Evolutionary conservation across 2,888 invertebrate genomes (phyloP).

Genomic region (Meghimatium bilineatum): DNA sequence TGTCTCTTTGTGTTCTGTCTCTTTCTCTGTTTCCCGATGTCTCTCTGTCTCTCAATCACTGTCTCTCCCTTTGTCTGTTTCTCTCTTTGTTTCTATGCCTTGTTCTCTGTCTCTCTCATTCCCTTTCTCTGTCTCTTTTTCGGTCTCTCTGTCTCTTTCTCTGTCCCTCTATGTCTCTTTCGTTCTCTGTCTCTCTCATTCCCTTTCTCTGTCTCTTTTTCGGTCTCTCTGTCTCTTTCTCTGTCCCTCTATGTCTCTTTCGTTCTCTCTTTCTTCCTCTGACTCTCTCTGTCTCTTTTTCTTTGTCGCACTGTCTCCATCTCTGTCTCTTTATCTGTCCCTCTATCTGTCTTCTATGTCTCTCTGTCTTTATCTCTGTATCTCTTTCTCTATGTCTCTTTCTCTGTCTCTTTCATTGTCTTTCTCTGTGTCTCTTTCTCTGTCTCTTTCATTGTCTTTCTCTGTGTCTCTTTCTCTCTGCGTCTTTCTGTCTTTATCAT

Average conservation of each 20-base stretch:
- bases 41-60: no score
- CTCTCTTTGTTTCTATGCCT: no score
- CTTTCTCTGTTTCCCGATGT: no score
- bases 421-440: constrained; percentile 18
- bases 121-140: no score
- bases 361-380: no score
- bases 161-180: constrained; percentile 15
- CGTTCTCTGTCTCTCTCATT: constrained; percentile 19
- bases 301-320: constrained; percentile 22
- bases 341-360: background rate
- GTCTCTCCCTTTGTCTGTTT: no score
- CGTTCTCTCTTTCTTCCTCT: no score
- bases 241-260: background rate
- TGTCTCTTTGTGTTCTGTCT: no score
- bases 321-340: background rate
- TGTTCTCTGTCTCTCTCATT: no score
- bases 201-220: background rate
- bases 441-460: constrained; percentile 3
- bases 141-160: constrained; percentile 12
- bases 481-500: background rate
- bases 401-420: constrained; percentile 1
- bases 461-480: constrained; percentile 21
- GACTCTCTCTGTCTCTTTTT: constrained; percentile 13
- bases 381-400: constrained; percentile 17
- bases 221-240: constrained; percentile 27